phyloP scores from a whole-genome alignment of 1,140 invertebrate genomes.

The Anastatus disparis region DNA sequence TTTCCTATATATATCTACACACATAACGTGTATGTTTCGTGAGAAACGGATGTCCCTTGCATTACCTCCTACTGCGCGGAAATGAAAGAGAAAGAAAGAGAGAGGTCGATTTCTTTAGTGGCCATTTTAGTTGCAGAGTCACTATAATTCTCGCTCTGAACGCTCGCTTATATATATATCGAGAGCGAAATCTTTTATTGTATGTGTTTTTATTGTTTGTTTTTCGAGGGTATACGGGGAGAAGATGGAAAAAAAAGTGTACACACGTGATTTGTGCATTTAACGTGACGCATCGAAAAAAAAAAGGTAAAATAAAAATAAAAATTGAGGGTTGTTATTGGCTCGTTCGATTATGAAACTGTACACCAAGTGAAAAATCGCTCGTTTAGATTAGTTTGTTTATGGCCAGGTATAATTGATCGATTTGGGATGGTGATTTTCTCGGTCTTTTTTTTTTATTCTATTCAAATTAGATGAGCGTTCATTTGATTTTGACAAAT shows the following conservation, averaged over 20 bases:
- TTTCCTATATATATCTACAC: not conserved
- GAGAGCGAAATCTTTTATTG: constrained; percentile 25
- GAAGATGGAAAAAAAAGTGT: not conserved
- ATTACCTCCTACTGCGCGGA: constrained; percentile 22
- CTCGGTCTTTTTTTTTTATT: not conserved
- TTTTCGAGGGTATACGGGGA: not conserved
- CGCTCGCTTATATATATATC: constrained; percentile 4
- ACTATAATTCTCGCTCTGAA: not conserved
- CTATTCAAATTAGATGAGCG: too few relatives aligned
- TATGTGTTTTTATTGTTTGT: constrained; percentile 20
- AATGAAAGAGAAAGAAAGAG: not conserved
- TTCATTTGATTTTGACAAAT: too few relatives aligned
- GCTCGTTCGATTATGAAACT: too few relatives aligned
- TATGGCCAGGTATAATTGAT: not conserved
- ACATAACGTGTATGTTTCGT: not conserved
- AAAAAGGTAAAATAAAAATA: too few relatives aligned
- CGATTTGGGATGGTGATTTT: not conserved
- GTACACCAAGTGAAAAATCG: too few relatives aligned
- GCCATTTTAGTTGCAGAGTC: constrained; percentile 24
- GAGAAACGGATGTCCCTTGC: constrained; percentile 28
- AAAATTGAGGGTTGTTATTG: too few relatives aligned
- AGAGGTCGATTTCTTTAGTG: constrained; percentile 26
- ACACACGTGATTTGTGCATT: constrained; percentile 26
- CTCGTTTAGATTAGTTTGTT: not conserved
- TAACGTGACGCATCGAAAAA: constrained; percentile 23